Base-by-base conservation (phyloP, 2,797 vertebrate genomes). In the Dromococcyx pavoninus region DNA sequence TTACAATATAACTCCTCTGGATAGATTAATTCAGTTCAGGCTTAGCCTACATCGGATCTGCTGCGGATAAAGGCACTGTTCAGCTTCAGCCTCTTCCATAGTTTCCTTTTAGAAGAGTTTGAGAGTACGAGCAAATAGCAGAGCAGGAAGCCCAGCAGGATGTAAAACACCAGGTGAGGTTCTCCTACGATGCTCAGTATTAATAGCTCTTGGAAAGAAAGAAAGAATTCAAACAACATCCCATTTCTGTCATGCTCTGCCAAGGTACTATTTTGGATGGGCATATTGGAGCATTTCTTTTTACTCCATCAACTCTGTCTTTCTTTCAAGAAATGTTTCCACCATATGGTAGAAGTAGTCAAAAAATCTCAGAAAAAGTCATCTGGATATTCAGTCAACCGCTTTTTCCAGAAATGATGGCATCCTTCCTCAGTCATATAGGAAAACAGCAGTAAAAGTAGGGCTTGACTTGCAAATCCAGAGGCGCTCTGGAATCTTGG, bases 351-450 rank as follows among this genome's bases (percentile, higher is more conserved):
- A 86, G 53, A 92, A 91, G 44, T 39, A 77, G 44, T 77, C 74
- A 61, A 13, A 90, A 82, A 96, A 86, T 79, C 61, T 61, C 54
- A 91, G 69, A 80, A 91, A 80, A 70, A 80, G 57, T 79, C 74
- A 94, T 93, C 89, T 95, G 92, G 83, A 84, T 95, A 88, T 91
- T 93, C 73, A 89, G 64, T 94, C 57, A 91, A 66, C 37, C 57
- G 30, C 71, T 76, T 48, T 43, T 94, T 85, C 86, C 89, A 95
- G 71, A 86, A 91, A 70, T 64, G 27, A 74, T 56, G 78, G 62
- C 48, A 64, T 60, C 23, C 39, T 64, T 60, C 23, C 39, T 64
- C 74, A 74, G 65, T 39, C 50, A 41, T 32, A 91, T 0, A 76
- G 61, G 83, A 84, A 91, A 88, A 72, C 79, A 37, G 46, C 84